A percentile compares a stretch with the other conserved stretches of the same genome.
phyloP scores from a whole-genome alignment of 1,140 invertebrate genomes.

The silkworm (Bombyx mori) region DNA sequence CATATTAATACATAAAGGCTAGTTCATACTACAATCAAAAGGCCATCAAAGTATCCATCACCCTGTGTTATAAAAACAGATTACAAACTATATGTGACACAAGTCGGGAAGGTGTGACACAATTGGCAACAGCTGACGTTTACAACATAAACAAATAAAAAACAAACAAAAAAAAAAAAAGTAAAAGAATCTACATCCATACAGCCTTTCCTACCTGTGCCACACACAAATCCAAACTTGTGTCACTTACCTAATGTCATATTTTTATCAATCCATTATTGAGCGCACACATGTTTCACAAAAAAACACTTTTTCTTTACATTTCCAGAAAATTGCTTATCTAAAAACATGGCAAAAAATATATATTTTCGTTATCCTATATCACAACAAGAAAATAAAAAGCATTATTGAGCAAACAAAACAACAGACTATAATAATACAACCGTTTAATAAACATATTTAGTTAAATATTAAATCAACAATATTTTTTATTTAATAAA shows the following conservation, averaged over 20 bases:
- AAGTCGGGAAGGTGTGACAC: constrained; percentile 69
- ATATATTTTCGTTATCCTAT: neutral
- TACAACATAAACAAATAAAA: constrained; percentile 13
- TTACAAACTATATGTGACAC: constrained; percentile 55
- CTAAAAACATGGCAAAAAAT: neutral
- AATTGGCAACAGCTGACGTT: constrained; percentile 22
- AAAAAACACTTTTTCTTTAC: neutral
- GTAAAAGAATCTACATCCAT: neutral
- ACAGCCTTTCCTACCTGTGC: constrained; percentile 65
- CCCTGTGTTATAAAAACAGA: constrained; percentile 5
- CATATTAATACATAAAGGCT: too few relatives aligned
- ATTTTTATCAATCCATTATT: neutral
- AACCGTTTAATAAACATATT: too few relatives aligned
- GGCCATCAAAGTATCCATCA: neutral
- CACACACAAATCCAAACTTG: constrained; percentile 61
- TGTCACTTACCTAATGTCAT: constrained; percentile 4
- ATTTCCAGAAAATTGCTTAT: neutral
- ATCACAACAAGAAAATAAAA: neutral
- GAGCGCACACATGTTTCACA: neutral
- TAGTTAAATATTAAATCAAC: too few relatives aligned
- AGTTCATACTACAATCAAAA: too few relatives aligned
- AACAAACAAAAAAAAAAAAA: constrained; percentile 18
- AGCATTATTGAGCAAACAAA: too few relatives aligned
- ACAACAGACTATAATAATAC: too few relatives aligned
- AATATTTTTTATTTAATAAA: too few relatives aligned